Evolutionary conservation across 2,797 vertebrate genomes (phyloP), one percentile per base, ranked within the genome.

Genomic region (Phoeniculus purpureus): DNA sequence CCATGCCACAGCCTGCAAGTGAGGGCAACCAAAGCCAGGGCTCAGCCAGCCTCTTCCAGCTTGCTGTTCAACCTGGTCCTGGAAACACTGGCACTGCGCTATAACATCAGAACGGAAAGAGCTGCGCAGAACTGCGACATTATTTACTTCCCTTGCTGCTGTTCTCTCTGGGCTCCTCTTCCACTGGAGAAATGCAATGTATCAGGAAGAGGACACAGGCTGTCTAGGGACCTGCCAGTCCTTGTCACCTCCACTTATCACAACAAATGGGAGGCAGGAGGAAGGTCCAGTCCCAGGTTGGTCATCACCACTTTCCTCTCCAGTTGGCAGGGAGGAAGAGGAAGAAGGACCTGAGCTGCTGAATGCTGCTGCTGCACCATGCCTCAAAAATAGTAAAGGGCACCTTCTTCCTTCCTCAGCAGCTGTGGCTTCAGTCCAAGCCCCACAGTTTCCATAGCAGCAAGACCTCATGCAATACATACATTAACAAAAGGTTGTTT

Each of bases 401-500:
- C 92, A 94, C 47, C 84, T 82, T 92, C 75, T 55, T 68, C 51
- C 20, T 27, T 84, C 34, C 27, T 43, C 52, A 72, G 72, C 31
- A 1, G 43, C 43, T 43, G 61, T 43, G 83, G 78, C 78, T 92
- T 55, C 51, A 71, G 48, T 27, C 56, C 84, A 94, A 79, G 55
- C 76, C 87, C 5, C 3, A 45, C 59, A 77, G 79, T 66, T 89
- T 60, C 93, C 76, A 93, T 26, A 78, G 86, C 81, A 95, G 81
- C 92, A 82, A 54, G 54, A 90, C 73, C 68, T 61, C 59, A 85
- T 15, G 5, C 1, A 83, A 67, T 21, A 60, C 0, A 0, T 15
- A 58, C 43, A 7, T 51, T 72, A 90, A 93, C 74, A 94, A 85
- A 85, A 89, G 76, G 55, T 7, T 76, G 74, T 12, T 94, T 91